phyloP scores from a whole-genome alignment of 2,797 vertebrate genomes.

The Acanthis flammea region DNA sequence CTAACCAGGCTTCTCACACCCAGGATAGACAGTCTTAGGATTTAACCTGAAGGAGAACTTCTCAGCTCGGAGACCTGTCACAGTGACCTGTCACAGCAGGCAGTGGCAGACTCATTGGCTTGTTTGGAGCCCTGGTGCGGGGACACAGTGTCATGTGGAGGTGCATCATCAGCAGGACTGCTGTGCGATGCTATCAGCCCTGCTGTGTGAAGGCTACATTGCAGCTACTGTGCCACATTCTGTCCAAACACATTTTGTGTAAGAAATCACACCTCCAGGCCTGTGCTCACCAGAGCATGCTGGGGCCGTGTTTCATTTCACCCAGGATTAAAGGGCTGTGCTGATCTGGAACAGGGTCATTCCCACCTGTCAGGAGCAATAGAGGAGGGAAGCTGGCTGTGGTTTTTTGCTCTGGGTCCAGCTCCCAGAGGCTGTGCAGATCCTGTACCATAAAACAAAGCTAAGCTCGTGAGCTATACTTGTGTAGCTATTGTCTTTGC shows the following conservation, averaged over 20 bases:
- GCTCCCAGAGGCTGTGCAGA: conserved; percentile 14
- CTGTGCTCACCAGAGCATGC: background rate
- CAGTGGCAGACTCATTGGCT: background rate
- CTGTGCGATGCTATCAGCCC: rapidly evolving
- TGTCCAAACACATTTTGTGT: background rate
- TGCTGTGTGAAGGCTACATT: background rate
- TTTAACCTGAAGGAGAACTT: background rate
- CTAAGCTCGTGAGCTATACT: conserved; percentile 31
- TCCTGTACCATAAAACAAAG: conserved; percentile 23
- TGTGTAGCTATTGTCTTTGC: conserved; percentile 45
- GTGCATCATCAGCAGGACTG: background rate
- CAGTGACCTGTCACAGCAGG: background rate
- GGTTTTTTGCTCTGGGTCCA: conserved; percentile 9
- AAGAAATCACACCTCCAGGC: background rate
- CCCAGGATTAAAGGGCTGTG: background rate
- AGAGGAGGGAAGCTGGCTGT: conserved; percentile 2
- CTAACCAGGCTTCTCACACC: background rate
- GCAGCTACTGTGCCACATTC: background rate
- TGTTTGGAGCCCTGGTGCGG: background rate
- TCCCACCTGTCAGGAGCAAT: background rate
- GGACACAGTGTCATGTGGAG: background rate
- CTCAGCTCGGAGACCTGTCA: background rate
- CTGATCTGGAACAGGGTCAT: background rate
- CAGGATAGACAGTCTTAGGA: background rate
- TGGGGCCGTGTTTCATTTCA: background rate